Conservation (phyloP, 2,797 vertebrate species). For the Alectoris magna region DNA sequence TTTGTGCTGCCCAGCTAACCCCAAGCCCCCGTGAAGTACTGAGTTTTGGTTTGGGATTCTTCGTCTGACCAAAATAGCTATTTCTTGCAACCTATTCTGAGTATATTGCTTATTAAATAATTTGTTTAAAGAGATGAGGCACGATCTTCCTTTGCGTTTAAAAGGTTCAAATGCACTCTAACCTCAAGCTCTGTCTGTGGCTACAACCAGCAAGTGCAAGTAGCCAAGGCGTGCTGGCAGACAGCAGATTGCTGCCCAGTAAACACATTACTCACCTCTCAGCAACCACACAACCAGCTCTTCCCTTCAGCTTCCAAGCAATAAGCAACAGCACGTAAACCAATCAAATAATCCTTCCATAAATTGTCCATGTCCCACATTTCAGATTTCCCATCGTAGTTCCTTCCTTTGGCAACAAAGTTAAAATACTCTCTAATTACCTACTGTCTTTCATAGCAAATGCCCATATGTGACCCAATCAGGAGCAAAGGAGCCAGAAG, state of each 20-base stretch:
- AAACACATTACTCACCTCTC: slow-evolving; percentile 22
- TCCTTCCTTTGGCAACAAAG: neutral
- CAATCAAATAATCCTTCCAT: neutral
- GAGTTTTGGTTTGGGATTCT: neutral
- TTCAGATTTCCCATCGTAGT: neutral
- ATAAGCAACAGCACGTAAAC: neutral
- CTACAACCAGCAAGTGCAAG: neutral
- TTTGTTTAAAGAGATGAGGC: neutral
- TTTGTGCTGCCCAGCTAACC: neutral
- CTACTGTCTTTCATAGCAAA: neutral
- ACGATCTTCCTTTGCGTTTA: neutral
- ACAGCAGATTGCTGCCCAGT: neutral
- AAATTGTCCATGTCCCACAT: neutral
- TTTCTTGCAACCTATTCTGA: neutral
- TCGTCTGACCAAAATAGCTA: neutral
- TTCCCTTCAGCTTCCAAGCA: neutral
- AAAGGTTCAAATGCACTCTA: neutral
- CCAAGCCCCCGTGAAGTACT: neutral
- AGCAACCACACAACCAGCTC: neutral
- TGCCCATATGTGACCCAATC: neutral
- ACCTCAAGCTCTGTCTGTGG: slow-evolving; percentile 32
- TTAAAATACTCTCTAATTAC: neutral
- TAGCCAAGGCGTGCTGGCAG: slow-evolving; percentile 25
- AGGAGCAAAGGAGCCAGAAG: neutral
- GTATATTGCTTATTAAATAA: slow-evolving; percentile 27